These are phyloP conservation scores for Amia ocellicauda DNA, from an alignment of 2,113 vertebrate genomes.

Conservation along the genomic window DNA sequence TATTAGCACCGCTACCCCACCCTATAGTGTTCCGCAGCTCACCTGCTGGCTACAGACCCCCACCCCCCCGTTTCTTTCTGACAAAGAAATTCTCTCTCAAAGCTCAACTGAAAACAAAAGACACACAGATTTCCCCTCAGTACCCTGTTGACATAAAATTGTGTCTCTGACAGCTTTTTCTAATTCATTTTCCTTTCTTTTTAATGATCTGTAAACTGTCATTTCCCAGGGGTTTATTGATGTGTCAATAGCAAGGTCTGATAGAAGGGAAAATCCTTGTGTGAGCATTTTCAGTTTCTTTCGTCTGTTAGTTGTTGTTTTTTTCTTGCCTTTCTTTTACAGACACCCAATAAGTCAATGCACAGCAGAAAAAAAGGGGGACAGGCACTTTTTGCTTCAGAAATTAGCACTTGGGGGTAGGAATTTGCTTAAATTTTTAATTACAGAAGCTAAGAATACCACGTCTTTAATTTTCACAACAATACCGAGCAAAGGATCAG, in stretches of 20 bases:
- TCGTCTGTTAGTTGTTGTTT: too few species aligned
- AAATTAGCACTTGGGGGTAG: slow-evolving; percentile 26
- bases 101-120: slow-evolving; percentile 37
- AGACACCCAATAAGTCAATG: slow-evolving; percentile 40
- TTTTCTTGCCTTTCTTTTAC: too few species aligned
- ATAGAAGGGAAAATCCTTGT: slow-evolving; percentile 41
- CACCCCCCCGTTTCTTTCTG: slow-evolving; percentile 46
- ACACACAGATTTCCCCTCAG: slow-evolving; percentile 18
- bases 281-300: slow-evolving; percentile 40
- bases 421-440: slow-evolving; percentile 50
- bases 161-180: slow-evolving; percentile 5
- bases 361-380: slow-evolving; percentile 27
- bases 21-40: slow-evolving; percentile 67
- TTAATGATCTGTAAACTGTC: slow-evolving; percentile 38
- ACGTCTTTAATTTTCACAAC: slow-evolving; percentile 42
- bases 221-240: slow-evolving; percentile 36
- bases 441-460: slow-evolving; percentile 47
- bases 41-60: slow-evolving; percentile 72
- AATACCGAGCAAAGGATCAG: slow-evolving; percentile 32
- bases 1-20: slow-evolving; percentile 79
- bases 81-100: slow-evolving; percentile 46
- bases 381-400: slow-evolving; percentile 13
- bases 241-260: slow-evolving; percentile 32
- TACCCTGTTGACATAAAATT: slow-evolving; percentile 6
- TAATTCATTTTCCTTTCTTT: slow-evolving; percentile 13